These are phyloP conservation scores for Fistularia commersonii DNA, from an alignment of 2,797 vertebrate genomes.

Conservation along the genomic window DNA sequence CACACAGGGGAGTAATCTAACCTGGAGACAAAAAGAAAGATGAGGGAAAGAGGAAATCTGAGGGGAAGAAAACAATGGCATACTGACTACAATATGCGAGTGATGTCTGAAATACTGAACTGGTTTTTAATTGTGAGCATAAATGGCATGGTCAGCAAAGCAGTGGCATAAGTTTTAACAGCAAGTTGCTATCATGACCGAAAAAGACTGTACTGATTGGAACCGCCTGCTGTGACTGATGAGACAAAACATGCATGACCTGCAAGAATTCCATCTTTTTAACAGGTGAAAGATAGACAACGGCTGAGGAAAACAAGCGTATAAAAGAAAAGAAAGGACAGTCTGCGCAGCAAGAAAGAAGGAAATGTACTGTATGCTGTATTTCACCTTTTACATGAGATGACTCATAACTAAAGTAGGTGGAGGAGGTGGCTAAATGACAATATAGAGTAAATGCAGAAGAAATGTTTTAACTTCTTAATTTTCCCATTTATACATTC, in stretches of 20 bases:
- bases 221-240: constrained; percentile 16
- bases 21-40: constrained; percentile 62
- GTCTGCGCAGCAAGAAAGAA: constrained; percentile 27
- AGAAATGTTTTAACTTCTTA: no score
- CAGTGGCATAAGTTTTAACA: constrained; percentile 15
- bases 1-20: constrained; percentile 89
- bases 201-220: neutral
- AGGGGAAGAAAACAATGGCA: neutral
- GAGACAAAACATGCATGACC: constrained; percentile 8
- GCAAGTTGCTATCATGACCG: constrained; percentile 5
- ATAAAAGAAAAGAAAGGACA: constrained; percentile 24
- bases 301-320: neutral
- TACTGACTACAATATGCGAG: constrained; percentile 1
- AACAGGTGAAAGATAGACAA: constrained; percentile 3
- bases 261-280: constrained; percentile 18
- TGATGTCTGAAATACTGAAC: constrained; percentile 17
- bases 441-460: neutral
- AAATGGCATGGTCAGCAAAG: constrained; percentile 18
- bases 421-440: constrained; percentile 20
- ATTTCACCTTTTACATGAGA: constrained; percentile 58
- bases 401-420: constrained; percentile 55
- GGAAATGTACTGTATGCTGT: constrained; percentile 44
- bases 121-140: constrained; percentile 20
- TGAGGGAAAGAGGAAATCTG: neutral
- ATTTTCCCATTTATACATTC: no score